Base-by-base conservation (phyloP, 2,113 vertebrate species). In the Mastomys natalensis region DNA sequence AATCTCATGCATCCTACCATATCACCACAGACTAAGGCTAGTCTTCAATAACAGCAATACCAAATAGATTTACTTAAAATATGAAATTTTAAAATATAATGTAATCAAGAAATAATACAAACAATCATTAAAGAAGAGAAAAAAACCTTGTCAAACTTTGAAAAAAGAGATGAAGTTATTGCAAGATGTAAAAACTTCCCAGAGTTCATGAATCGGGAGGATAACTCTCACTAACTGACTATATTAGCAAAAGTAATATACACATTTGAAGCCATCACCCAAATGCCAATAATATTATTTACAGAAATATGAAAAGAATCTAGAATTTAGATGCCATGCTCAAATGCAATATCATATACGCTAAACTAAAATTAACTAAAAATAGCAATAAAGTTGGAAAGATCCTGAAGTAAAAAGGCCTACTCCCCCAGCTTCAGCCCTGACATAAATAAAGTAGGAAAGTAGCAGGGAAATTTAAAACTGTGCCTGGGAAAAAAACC, bases 401-500 rank as follows among this genome's bases (percentile, higher is more conserved):
- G 40, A 45, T 13, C 22, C 40, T 45, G 73, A 24, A 26, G 13
- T 77, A 51, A 77, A 51, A 77, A 48, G 66, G 1, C 66, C 34
- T 70, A 37, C 66, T 37, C 29, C 15, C 66, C 66, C 29, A 37
- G 13, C 15, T 70, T 70, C 31, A 70, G 66, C 31, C 34, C 66
- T 70, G 34, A 37, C 37, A 55, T 29, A 70, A 37, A 31, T 78
- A 17, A 87, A 90, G 19, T 88, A 40, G 40, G 37, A 93, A 77
- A 70, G 24, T 40, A 82, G 55, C 21, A 86, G 29, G 26, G 45
- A 89, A 72, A 58, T 53, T 85, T 64, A 13, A 86, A 85, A 78
- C 91, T 80, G 9, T 80, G 45, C 24, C n/a, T 78, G 37, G 12
- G 45, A 90, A 84, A 48, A 91, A 24, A 95, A 89, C 92, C 11